Conservation (phyloP, 2,113 vertebrate genomes). For the Pavo muticus region DNA sequence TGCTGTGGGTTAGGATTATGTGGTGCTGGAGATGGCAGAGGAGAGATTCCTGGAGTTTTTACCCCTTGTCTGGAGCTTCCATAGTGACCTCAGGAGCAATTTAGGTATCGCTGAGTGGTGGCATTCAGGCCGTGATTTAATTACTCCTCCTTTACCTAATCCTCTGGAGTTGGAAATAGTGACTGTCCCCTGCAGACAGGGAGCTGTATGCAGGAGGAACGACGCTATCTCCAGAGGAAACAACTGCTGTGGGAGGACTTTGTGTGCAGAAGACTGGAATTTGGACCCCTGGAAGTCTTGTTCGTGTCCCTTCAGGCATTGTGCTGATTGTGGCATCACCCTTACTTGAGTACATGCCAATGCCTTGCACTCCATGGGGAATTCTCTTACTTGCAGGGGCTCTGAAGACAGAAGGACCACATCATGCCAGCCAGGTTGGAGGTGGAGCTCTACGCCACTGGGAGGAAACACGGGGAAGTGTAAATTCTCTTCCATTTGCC, state of each 20-base stretch:
- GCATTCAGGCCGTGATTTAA: accelerated
- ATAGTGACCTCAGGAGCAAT: accelerated
- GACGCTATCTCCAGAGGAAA: neutral
- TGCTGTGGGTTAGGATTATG: accelerated
- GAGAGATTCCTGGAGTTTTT: neutral
- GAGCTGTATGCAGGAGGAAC: neutral
- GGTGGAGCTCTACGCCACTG: conserved; percentile 10
- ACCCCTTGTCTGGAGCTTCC: no score
- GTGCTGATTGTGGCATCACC: accelerated
- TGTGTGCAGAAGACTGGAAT: neutral
- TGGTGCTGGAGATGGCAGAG: neutral
- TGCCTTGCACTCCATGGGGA: neutral
- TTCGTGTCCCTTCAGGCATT: accelerated
- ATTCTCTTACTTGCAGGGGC: conserved; percentile 58
- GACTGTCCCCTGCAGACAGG: neutral
- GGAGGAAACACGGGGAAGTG: conserved; percentile 30
- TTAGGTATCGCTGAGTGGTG: neutral
- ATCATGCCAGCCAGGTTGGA: conserved; percentile 38
- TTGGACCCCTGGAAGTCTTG: neutral
- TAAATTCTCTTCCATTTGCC: conserved; percentile 57
- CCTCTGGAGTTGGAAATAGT: neutral
- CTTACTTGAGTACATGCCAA: neutral
- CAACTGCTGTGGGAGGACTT: neutral
- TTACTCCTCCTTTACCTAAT: neutral
- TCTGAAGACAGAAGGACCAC: conserved; percentile 24